phyloP scores from a whole-genome alignment of 2,888 invertebrate genomes.

The Cataglyphis altisquamis region DNA sequence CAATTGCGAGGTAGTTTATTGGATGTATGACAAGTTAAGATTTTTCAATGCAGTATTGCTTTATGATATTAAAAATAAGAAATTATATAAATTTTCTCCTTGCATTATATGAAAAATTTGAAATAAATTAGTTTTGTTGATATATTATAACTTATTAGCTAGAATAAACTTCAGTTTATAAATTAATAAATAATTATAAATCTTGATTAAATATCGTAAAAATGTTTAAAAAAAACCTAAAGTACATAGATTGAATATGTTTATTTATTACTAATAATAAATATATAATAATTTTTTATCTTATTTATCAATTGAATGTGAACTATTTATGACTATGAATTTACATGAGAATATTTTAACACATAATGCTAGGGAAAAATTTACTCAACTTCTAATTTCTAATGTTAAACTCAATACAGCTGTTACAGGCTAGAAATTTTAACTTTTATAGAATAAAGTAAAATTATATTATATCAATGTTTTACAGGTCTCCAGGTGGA shows the following conservation, averaged over 20 bases:
- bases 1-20: slow-evolving; percentile 80
- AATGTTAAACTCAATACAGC: background rate
- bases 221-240: background rate
- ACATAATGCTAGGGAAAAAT: background rate
- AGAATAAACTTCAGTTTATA: background rate
- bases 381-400: background rate
- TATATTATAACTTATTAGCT: background rate
- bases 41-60: background rate
- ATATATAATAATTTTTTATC: background rate
- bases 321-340: background rate
- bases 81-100: background rate
- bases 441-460: background rate
- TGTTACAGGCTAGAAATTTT: background rate
- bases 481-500: slow-evolving; percentile 83
- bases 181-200: background rate
- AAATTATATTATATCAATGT: background rate
- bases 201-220: background rate
- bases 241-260: background rate
- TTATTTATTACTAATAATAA: background rate
- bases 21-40: background rate
- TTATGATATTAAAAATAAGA: background rate
- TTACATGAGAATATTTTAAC: background rate
- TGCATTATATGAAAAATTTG: background rate
- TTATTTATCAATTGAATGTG: background rate
- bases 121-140: background rate